Evolutionary conservation across 2,797 vertebrate species (phyloP).

Genomic region (Octomys mimax): DNA sequence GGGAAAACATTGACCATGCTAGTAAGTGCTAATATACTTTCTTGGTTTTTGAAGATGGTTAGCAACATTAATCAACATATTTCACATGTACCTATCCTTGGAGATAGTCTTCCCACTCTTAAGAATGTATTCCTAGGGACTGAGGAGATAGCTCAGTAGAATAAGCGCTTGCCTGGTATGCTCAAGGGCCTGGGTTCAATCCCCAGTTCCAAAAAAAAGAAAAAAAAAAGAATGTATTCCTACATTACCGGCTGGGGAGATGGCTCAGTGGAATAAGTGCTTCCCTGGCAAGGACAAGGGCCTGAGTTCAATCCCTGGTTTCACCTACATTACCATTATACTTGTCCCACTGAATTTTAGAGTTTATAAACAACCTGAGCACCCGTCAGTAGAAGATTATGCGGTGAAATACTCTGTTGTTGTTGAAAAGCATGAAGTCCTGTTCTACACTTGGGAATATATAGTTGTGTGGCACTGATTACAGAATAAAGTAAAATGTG

Average conservation of each 20-base stretch:
- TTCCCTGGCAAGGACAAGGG: too few species aligned
- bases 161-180: too few species aligned
- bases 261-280: too few species aligned
- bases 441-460: background rate
- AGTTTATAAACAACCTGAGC: background rate
- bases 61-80: background rate
- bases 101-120: background rate
- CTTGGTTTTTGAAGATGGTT: background rate
- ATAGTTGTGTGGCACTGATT: background rate
- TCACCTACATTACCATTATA: background rate
- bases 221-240: too few species aligned
- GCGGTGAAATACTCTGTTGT: background rate
- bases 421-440: background rate
- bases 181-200: too few species aligned
- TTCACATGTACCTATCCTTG: background rate
- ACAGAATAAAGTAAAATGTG: background rate
- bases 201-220: too few species aligned
- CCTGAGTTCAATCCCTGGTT: too few species aligned
- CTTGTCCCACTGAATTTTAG: background rate
- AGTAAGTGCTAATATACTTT: background rate
- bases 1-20: background rate
- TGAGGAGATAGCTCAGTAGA: too few species aligned
- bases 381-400: background rate
- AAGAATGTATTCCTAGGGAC: background rate
- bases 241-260: too few species aligned